Conservation (phyloP, 2,888 invertebrate genomes). For the Lepas anatifera region DNA sequence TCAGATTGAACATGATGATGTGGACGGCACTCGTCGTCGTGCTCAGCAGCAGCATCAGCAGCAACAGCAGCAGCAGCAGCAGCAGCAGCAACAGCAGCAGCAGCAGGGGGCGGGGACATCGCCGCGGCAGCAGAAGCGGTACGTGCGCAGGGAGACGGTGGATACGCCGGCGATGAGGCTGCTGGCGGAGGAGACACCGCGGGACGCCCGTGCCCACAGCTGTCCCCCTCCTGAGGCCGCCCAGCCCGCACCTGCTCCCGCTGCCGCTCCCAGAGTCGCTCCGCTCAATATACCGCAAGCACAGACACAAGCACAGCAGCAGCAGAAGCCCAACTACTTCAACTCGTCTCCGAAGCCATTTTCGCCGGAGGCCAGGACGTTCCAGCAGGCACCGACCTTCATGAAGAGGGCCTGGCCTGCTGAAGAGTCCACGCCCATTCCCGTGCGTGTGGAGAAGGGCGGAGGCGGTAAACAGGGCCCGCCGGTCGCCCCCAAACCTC, state of each 20-base stretch:
- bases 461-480: background rate
- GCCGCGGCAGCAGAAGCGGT: background rate
- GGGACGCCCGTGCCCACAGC: background rate
- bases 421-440: background rate
- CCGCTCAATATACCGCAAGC: too few relatives aligned
- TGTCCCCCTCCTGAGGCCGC: background rate
- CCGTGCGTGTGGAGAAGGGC: background rate
- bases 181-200: background rate
- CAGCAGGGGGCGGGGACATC: background rate
- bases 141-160: background rate
- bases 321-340: background rate
- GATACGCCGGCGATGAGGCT: background rate
- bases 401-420: background rate
- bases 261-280: background rate
- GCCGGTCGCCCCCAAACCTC: constrained; percentile 16
- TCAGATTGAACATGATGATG: background rate
- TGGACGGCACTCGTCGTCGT: background rate
- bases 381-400: background rate
- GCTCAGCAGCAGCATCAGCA: background rate
- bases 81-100: background rate
- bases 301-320: too few relatives aligned
- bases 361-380: background rate
- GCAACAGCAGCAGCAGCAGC: background rate
- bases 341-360: constrained; percentile 8
- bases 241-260: background rate